These are phyloP conservation scores for Brachyistius frenatus DNA, from an alignment of 2,113 vertebrate species.

Conservation along the genomic window DNA sequence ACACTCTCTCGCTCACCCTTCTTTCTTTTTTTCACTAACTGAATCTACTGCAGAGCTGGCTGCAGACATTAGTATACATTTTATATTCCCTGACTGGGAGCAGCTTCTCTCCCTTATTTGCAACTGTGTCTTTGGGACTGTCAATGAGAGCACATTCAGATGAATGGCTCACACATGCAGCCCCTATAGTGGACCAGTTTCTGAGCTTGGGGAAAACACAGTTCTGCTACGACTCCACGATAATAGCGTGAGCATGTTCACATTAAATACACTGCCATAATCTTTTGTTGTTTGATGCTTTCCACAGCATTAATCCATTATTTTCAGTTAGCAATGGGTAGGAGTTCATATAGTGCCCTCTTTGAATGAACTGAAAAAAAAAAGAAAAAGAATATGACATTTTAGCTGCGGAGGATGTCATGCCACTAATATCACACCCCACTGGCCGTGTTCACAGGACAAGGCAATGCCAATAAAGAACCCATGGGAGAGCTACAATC, in stretches of 20 bases:
- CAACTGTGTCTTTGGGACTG: slow-evolving; percentile 57
- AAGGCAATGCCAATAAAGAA: slow-evolving; percentile 94
- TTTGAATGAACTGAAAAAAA: slow-evolving; percentile 43
- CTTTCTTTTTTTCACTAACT: slow-evolving; percentile 28
- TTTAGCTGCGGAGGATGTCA: slow-evolving; percentile 55
- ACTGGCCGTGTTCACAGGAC: slow-evolving; percentile 87
- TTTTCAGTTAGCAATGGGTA: slow-evolving; percentile 59
- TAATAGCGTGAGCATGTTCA: slow-evolving; percentile 64
- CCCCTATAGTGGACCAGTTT: slow-evolving; percentile 43
- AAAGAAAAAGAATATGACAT: slow-evolving; percentile 11
- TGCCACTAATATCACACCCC: slow-evolving; percentile 68
- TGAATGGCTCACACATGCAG: slow-evolving; percentile 57
- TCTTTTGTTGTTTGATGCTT: slow-evolving; percentile 75
- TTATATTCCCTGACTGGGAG: slow-evolving; percentile 68
- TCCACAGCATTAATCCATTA: slow-evolving; percentile 72
- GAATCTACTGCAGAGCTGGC: slow-evolving; percentile 69
- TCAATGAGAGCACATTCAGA: slow-evolving; percentile 59
- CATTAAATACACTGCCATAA: slow-evolving; percentile 69
- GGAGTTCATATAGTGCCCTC: slow-evolving; percentile 42
- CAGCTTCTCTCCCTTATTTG: slow-evolving; percentile 58
- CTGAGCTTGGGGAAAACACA: slow-evolving; percentile 41
- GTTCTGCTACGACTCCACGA: slow-evolving; percentile 50
- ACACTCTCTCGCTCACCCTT: slow-evolving; percentile 22
- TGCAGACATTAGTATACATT: slow-evolving; percentile 77
- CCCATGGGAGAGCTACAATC: slow-evolving; percentile 99